These are phyloP conservation scores for Hippopotamus amphibius DNA, from an alignment of 2,113 vertebrate species.

Conservation along the genomic window DNA sequence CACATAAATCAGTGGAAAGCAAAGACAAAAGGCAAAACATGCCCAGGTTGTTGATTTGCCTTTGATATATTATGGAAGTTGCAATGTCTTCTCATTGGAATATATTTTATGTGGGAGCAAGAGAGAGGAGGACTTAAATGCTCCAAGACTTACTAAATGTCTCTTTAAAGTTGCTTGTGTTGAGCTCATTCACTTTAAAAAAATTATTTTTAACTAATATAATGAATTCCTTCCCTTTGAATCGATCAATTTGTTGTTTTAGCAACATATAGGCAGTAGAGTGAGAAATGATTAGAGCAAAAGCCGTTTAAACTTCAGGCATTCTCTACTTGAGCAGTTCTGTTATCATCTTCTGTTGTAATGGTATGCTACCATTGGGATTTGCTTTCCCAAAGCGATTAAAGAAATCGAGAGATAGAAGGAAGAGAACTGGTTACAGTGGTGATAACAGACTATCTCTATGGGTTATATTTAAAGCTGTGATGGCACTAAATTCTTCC, in stretches of 20 bases:
- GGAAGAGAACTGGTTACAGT: constrained; percentile 2
- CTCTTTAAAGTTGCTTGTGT: not conserved
- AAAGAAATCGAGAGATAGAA: constrained; percentile 72
- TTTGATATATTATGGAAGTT: not conserved
- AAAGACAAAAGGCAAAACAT: not conserved
- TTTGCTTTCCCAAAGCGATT: constrained; percentile 69
- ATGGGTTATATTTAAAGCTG: constrained; percentile 78
- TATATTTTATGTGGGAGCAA: not conserved
- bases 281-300: not conserved
- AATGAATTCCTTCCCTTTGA: not conserved
- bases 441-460: constrained; percentile 73
- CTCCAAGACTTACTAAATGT: not conserved
- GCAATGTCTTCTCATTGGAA: not conserved
- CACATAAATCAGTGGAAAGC: not conserved
- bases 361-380: constrained; percentile 60
- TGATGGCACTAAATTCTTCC: constrained; percentile 62
- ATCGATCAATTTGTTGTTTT: not conserved
- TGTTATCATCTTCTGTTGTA: constrained; percentile 59
- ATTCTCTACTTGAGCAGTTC: not conserved
- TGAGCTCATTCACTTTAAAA: not conserved
- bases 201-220: not conserved
- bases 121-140: not conserved
- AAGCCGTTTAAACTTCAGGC: constrained; percentile 26
- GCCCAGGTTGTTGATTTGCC: not conserved
- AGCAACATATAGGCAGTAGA: not conserved